Conservation (phyloP, 2,888 invertebrate genomes). For the Melanostoma mellinum region DNA sequence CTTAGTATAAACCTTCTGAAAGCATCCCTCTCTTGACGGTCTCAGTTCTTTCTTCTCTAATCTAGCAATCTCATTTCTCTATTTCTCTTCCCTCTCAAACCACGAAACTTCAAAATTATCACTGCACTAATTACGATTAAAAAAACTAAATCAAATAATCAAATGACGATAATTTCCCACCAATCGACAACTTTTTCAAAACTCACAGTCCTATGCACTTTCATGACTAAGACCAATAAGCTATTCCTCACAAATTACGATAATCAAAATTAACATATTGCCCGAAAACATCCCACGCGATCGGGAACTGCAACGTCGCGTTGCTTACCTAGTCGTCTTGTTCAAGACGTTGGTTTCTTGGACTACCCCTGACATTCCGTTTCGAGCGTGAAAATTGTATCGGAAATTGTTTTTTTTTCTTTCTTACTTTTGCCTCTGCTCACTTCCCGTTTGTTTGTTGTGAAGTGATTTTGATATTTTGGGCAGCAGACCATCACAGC, state of each 20-base stretch:
- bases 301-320: not conserved
- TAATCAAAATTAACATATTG: constrained; percentile 58
- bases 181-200: constrained; percentile 35
- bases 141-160: no score
- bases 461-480: constrained; percentile 36
- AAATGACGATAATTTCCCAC: no score
- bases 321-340: constrained; percentile 7
- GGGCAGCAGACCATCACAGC: constrained; percentile 60
- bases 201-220: not conserved
- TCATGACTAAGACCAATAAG: constrained; percentile 45
- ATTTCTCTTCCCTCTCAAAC: no score
- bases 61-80: no score
- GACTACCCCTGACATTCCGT: constrained; percentile 28
- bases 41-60: no score
- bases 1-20: no score
- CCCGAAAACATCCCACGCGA: constrained; percentile 54
- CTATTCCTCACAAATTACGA: constrained; percentile 42
- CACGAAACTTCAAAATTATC: no score
- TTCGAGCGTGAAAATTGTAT: constrained; percentile 61
- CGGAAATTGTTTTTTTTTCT: constrained; percentile 69
- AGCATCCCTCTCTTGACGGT: no score
- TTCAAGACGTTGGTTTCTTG: constrained; percentile 20
- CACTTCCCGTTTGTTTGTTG: constrained; percentile 16
- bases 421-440: constrained; percentile 20
- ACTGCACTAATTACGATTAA: no score